Evolutionary conservation across 1,140 invertebrate genomes (phyloP), one percentile per base, ranked within the genome.

Genomic region (Yoshiicerus persimilis): DNA sequence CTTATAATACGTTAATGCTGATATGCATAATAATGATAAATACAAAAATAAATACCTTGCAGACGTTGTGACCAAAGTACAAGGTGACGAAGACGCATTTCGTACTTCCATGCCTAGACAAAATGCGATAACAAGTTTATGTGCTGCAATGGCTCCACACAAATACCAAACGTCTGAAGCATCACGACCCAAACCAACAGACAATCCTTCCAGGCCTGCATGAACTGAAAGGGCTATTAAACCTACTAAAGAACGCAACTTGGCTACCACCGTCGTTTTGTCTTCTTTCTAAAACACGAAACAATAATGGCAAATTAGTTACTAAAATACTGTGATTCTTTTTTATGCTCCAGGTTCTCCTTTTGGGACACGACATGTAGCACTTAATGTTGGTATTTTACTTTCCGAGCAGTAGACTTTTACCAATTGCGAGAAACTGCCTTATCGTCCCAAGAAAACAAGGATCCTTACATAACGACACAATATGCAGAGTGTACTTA

Each of bases 141-240:
- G 87, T 56, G 88, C 95, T 0, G 95, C 94, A 8, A 96, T 94
- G 6, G 95, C 96, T 5, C 93, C 95, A 5, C 96, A 92, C 0
- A 97, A 92, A 32, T 96, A 93, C 70, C 96, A 93, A 92, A 96
- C 95, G 93, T 95, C 93, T 1, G 94, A 91, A 41, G 93, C 89
- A 9, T 89, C 77, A 13, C 87, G 47, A 13, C 90, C 90, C 38
- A 97, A 92, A 1, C 97, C 97, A 91, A 98, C 96, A 1, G 96
- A 96, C 38, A 97, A 92, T 56, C 97, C 96, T 93, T 98, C 97
- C 32, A 97, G 93, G 4, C 96, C 92, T 20, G 96, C 95, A 91
- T 97, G 96, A 56, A 97, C 92, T 5, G 96, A 95, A 9, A 97
- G 92, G 0, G 96, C 96, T 9, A 95, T 87, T 20, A 89, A 66